These are phyloP conservation scores for Rhyacichthys aspro DNA, from an alignment of 2,797 vertebrate species.

Conservation along the genomic window DNA sequence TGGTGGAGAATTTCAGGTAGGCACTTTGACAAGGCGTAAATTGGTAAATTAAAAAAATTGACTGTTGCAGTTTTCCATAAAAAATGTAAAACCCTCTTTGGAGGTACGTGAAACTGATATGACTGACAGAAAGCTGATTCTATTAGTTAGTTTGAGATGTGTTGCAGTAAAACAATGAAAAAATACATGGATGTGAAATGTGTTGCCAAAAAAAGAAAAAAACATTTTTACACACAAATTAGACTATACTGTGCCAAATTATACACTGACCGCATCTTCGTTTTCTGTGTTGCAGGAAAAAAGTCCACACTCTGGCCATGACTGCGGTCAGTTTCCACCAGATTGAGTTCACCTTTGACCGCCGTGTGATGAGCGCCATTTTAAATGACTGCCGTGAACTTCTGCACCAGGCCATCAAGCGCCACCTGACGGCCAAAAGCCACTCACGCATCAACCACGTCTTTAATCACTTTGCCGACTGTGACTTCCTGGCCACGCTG, in stretches of 20 bases:
- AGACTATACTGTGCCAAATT: conserved; percentile 30
- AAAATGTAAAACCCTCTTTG: conserved; percentile 38
- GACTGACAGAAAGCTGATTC: conserved; percentile 43
- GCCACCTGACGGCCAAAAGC: conserved; percentile 92
- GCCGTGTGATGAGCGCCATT: conserved; percentile 87
- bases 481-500: conserved; percentile 89
- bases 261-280: conserved; percentile 42
- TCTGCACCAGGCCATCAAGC: conserved; percentile 89
- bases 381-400: conserved; percentile 92
- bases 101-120: conserved; percentile 42
- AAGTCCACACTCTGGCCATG: conserved; percentile 92
- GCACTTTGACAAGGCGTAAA: background rate
- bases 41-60: conserved; percentile 51
- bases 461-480: conserved; percentile 93
- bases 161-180: conserved; percentile 41
- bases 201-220: conserved; percentile 29
- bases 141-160: too few relatives aligned
- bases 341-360: conserved; percentile 98
- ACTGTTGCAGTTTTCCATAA: conserved; percentile 47
- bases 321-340: conserved; percentile 94
- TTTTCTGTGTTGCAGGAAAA: conserved; percentile 73
- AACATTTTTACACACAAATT: conserved; percentile 50
- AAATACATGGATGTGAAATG: too few relatives aligned
- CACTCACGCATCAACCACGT: conserved; percentile 92
- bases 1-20: conserved; percentile 86